Percentiles rank a stretch among this genome's conserved stretches.
phyloP scores from a whole-genome alignment of 2,888 invertebrate species.

The Malthinus flaveolus region DNA sequence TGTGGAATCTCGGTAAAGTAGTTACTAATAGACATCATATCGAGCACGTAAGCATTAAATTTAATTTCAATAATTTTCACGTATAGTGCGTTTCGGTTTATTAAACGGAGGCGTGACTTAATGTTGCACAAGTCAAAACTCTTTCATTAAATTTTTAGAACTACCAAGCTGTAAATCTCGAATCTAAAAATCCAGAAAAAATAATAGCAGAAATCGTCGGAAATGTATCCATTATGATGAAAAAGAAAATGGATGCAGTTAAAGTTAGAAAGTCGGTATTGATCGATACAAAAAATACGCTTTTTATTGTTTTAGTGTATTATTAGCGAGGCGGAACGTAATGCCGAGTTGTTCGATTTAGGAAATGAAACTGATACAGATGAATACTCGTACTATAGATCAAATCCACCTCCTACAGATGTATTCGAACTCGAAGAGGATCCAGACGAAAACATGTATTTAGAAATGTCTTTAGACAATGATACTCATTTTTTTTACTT shows the following conservation, averaged over 20 bases:
- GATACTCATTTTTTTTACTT: constrained; percentile 87
- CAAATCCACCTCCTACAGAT: constrained; percentile 68
- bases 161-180: constrained; percentile 51
- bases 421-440: constrained; percentile 48
- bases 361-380: constrained; percentile 49
- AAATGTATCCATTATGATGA: constrained; percentile 83
- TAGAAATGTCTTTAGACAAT: constrained; percentile 63
- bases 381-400: constrained; percentile 72
- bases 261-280: constrained; percentile 61
- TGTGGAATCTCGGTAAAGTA: constrained; percentile 76
- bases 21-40: constrained; percentile 80
- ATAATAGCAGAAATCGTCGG: constrained; percentile 78
- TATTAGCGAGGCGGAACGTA: constrained; percentile 71
- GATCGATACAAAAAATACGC: not conserved
- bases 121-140: too few species aligned
- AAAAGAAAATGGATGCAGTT: constrained; percentile 88
- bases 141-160: too few species aligned
- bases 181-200: constrained; percentile 76
- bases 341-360: constrained; percentile 66
- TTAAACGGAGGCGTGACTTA: too few species aligned
- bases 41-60: constrained; percentile 64
- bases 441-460: constrained; percentile 55
- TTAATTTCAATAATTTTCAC: too few species aligned
- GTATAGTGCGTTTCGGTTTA: too few species aligned
- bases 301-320: constrained; percentile 65